These are phyloP conservation scores for Athrips mouffetella DNA, from an alignment of 2,888 invertebrate species.

Conservation along the genomic window DNA sequence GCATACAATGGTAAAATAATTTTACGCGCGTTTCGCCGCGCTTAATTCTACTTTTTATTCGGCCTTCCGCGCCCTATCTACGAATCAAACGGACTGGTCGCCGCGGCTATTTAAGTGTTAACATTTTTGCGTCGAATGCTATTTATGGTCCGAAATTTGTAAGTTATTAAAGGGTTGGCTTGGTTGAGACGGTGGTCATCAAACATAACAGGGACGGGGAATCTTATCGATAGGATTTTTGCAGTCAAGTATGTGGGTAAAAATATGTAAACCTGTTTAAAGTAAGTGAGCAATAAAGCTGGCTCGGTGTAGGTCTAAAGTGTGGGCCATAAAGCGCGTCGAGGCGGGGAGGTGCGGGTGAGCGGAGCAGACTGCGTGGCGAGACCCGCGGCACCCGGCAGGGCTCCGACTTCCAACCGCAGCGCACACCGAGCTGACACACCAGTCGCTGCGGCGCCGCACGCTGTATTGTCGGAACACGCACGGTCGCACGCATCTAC, in stretches of 20 bases:
- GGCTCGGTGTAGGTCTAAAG: constrained; percentile 13
- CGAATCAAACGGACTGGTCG: constrained; percentile 70
- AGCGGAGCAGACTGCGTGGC: constrained; percentile 64
- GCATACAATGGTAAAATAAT: constrained; percentile 80
- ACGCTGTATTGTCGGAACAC: constrained; percentile 17
- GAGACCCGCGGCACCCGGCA: constrained; percentile 23
- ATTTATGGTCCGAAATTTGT: constrained; percentile 28
- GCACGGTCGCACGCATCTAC: constrained; percentile 17
- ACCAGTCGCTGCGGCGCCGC: constrained; percentile 15
- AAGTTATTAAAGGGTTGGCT: background rate
- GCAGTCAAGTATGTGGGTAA: background rate
- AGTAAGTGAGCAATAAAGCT: constrained; percentile 13
- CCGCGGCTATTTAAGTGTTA: constrained; percentile 68
- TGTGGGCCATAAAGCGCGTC: constrained; percentile 43
- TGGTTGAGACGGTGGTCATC: background rate
- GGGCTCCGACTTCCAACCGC: constrained; percentile 15
- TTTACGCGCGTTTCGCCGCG: constrained; percentile 78
- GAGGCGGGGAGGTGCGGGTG: constrained; percentile 40
- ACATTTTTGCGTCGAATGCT: constrained; percentile 57
- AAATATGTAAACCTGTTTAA: constrained; percentile 8
- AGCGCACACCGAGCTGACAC: constrained; percentile 8
- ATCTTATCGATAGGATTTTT: background rate
- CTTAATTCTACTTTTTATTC: constrained; percentile 77
- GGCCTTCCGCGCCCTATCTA: constrained; percentile 74
- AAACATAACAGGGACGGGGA: background rate